Evolutionary conservation across 1,140 invertebrate genomes (phyloP), one percentile per base, ranked within the genome.

Genomic region (Notospermus geniculatus): DNA sequence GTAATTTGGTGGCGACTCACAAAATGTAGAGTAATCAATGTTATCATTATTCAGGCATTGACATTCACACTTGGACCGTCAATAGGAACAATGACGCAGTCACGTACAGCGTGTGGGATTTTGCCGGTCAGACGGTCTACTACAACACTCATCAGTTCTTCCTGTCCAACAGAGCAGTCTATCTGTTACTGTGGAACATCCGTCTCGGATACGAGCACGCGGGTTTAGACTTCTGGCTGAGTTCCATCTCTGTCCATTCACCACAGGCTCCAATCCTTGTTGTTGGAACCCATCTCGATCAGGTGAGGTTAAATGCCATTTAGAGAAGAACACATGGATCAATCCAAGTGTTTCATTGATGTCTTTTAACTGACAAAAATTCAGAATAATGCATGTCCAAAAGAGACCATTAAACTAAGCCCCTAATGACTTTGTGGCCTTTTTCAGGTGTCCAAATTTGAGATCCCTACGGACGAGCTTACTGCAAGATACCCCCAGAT

Each of bases 51-150:
- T 65, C 67, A 76, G 79, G 79, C 46, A 81, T 81, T 65, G 77
- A 79, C 57, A 80, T 81, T n/a, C 68, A 65, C 54, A 74, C 70
- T 17, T 81, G 79, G 79, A 73, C 69, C n/a, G 71, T 77, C 17
- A 63, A 69, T 17, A 60, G 63, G 22, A 65, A 73, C 27, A 68
- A 71, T 36, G 72, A 73, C 2, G 50, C 67, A 13, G 45, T 79
- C 22, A 74, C 71, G 7, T 80, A 69, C 69, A 78, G 76, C 70
- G 71, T 80, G 29, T 79, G 78, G 78, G 79, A 81, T 59, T 81
- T 81, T 70, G 79, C 79, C 66, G 79, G 79, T n/a, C 79, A 81
- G 63, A 76, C 73, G 19, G 73, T 81, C 1, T 81, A 81, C 65
- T 81, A 81, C 65, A 79, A 81, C 60, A 81, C 79, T 23, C 79